Percentiles rank a stretch among this genome's conserved stretches.
phyloP scores from a whole-genome alignment of 2,113 vertebrate species.

The Onychostoma macrolepis region DNA sequence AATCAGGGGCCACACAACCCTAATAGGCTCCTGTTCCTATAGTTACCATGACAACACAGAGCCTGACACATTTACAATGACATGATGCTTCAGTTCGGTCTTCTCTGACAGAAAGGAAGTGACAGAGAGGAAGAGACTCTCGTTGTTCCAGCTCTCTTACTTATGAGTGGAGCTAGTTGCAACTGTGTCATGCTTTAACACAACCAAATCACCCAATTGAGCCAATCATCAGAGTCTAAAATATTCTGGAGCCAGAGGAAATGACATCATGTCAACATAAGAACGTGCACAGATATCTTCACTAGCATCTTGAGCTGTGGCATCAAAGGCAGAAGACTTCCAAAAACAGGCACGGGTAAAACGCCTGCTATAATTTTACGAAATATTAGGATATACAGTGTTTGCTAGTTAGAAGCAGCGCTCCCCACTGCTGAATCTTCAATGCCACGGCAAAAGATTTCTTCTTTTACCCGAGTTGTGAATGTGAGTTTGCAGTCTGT shows the following conservation, averaged over 20 bases:
- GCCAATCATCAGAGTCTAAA: background rate
- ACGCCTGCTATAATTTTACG: background rate
- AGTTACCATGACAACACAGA: conserved; percentile 55
- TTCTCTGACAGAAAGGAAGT: conserved; percentile 38
- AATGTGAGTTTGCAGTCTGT: background rate
- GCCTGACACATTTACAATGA: conserved; percentile 49
- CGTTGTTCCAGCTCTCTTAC: background rate
- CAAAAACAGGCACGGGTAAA: background rate
- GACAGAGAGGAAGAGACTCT: conserved; percentile 36
- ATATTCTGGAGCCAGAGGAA: conserved; percentile 2
- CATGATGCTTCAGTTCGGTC: conserved; percentile 17
- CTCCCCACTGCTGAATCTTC: background rate
- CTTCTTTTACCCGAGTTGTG: background rate
- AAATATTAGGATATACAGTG: background rate
- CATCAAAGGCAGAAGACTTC: background rate
- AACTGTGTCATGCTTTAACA: background rate
- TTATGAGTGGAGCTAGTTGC: background rate
- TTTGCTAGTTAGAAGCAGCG: too few relatives aligned
- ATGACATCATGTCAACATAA: background rate
- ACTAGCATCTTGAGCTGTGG: background rate
- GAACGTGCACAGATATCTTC: background rate
- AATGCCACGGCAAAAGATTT: background rate
- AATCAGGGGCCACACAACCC: conserved; percentile 44
- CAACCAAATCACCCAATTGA: conserved; percentile 14
- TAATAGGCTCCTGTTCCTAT: conserved; percentile 32